Evolutionary conservation across 2,113 vertebrate genomes (phyloP).

Genomic region (Leucopsar rothschildi): DNA sequence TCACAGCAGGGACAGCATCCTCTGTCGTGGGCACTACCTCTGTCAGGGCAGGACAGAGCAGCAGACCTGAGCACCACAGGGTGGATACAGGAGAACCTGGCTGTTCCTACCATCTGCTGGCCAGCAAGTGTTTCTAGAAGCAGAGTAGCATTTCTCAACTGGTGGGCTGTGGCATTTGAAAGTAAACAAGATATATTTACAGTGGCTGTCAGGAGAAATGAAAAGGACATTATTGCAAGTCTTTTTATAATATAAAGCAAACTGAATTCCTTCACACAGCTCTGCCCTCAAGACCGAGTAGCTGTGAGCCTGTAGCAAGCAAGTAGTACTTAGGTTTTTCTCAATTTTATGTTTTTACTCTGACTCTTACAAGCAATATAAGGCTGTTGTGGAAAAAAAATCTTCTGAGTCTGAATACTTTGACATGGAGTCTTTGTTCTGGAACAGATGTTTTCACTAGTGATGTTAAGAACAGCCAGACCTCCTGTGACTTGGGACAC

Average conservation of each 20-base stretch:
- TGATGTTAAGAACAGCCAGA: not conserved
- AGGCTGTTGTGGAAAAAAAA: not conserved
- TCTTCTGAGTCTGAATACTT: not conserved
- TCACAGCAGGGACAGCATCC: not conserved
- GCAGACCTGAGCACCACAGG: not conserved
- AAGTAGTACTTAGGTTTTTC: not conserved
- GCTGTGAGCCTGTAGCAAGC: not conserved
- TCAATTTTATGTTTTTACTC: not conserved
- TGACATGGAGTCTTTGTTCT: not conserved
- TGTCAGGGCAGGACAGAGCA: not conserved
- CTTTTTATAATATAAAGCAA: not conserved
- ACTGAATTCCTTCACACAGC: not conserved
- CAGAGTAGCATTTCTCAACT: not conserved
- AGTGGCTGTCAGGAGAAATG: not conserved
- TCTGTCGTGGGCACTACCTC: not conserved
- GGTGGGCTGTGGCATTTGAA: not conserved
- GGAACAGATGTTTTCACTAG: not conserved
- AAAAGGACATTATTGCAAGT: not conserved
- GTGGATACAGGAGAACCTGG: not conserved
- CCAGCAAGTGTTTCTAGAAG: not conserved
- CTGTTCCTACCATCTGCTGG: not conserved
- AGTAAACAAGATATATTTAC: not conserved
- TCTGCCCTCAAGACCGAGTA: not conserved
- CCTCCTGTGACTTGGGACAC: not conserved
- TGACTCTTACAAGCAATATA: not conserved